Conservation (phyloP, 1,140 invertebrate genomes). For the Rhysida immarginata region DNA sequence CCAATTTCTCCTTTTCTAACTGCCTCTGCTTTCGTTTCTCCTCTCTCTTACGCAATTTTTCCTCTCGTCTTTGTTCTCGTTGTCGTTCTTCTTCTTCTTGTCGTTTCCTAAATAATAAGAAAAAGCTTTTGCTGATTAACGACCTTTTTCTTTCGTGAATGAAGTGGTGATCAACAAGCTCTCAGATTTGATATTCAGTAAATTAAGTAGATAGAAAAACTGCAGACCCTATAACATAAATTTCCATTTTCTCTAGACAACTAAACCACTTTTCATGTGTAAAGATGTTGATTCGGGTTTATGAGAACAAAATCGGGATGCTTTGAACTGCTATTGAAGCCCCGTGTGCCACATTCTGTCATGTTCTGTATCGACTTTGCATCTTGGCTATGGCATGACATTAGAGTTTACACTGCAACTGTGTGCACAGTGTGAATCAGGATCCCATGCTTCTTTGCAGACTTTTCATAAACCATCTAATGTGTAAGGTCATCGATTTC, state of each 20-base stretch:
- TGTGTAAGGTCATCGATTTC: too few species aligned
- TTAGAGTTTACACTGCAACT: too few species aligned
- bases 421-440: too few species aligned
- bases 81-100: conserved; percentile 30
- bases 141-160: not conserved
- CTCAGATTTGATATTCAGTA: not conserved
- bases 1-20: not conserved
- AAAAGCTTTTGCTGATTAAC: not conserved
- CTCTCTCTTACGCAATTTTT: conserved; percentile 10
- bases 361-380: too few species aligned
- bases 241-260: not conserved
- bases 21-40: not conserved
- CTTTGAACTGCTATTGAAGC: too few species aligned
- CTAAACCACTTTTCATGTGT: not conserved
- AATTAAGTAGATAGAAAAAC: not conserved
- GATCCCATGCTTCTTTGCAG: too few species aligned
- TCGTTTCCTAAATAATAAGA: conserved; percentile 3
- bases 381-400: too few species aligned
- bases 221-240: not conserved
- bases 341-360: too few species aligned
- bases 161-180: not conserved
- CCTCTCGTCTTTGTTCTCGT: conserved; percentile 19
- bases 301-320: too few species aligned
- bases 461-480: too few species aligned
- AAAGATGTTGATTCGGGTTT: too few species aligned